A percentile compares a stretch with the other conserved stretches of the same genome.
These are phyloP conservation scores for Heliconius aoede DNA, from an alignment of 2,888 invertebrate genomes.

Conservation along the genomic window DNA sequence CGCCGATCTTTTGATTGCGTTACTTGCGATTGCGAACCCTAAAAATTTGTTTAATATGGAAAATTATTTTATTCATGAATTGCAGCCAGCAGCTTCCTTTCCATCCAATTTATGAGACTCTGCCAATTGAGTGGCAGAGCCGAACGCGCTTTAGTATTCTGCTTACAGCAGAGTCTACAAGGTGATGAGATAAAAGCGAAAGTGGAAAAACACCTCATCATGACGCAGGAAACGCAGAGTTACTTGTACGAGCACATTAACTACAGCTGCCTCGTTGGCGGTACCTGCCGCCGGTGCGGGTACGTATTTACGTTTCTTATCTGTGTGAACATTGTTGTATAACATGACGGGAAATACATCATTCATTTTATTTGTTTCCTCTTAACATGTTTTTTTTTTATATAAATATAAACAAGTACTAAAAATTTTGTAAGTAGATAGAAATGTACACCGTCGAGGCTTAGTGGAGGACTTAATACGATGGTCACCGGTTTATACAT, in stretches of 20 bases:
- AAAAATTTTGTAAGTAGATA: neutral
- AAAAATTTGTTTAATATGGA: too few relatives aligned
- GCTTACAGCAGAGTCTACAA: too few relatives aligned
- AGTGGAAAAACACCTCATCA: constrained; percentile 51
- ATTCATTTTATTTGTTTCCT: constrained; percentile 33
- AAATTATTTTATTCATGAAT: too few relatives aligned
- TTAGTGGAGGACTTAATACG: neutral
- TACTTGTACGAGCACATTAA: constrained; percentile 13
- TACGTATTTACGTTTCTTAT: constrained; percentile 32
- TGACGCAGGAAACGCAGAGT: constrained; percentile 44
- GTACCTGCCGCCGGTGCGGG: too few relatives aligned
- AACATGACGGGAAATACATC: constrained; percentile 48
- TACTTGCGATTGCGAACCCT: too few relatives aligned
- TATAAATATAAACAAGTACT: constrained; percentile 17
- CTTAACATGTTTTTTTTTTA: neutral
- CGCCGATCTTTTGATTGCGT: too few relatives aligned
- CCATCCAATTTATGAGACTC: too few relatives aligned
- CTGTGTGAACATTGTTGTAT: constrained; percentile 45
- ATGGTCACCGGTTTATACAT: too few relatives aligned
- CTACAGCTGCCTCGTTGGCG: neutral
- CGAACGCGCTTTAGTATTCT: too few relatives aligned
- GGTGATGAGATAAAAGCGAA: constrained; percentile 49
- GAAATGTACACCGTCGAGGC: neutral
- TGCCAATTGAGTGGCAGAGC: too few relatives aligned
- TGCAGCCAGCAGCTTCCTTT: too few relatives aligned